Conservation (phyloP, 2,888 invertebrate genomes). For the Agapetus fuscipes region DNA sequence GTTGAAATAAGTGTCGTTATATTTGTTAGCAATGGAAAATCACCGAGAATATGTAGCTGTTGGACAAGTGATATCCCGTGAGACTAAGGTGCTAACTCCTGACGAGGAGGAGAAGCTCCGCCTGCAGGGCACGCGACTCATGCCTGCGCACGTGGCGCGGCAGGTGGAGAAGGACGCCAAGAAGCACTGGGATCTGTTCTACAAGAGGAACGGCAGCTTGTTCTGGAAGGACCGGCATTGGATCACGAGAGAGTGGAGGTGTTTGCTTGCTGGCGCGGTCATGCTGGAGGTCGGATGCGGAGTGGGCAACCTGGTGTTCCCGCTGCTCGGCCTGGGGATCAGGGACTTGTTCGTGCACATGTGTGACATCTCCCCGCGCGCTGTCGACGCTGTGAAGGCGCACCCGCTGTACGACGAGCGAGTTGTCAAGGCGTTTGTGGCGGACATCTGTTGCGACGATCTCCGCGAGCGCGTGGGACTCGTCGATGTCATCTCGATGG, state of each 20-base stretch:
- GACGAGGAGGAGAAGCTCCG: slow-evolving; percentile 5
- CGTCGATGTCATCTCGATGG: slow-evolving; percentile 77
- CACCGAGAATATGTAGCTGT: no score
- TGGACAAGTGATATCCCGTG: neutral
- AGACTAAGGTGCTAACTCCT: neutral
- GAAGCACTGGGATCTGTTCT: slow-evolving; percentile 93
- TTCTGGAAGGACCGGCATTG: slow-evolving; percentile 96
- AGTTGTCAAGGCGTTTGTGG: slow-evolving; percentile 68
- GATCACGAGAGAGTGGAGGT: slow-evolving; percentile 91
- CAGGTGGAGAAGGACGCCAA: slow-evolving; percentile 75
- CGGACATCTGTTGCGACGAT: slow-evolving; percentile 68
- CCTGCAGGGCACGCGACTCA: slow-evolving; percentile 36
- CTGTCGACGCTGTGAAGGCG: slow-evolving; percentile 73
- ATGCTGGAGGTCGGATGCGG: slow-evolving; percentile 89
- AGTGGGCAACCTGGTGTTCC: slow-evolving; percentile 94
- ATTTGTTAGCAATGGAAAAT: no score
- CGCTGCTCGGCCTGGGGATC: slow-evolving; percentile 70
- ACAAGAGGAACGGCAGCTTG: slow-evolving; percentile 79
- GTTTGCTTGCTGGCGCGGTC: slow-evolving; percentile 44
- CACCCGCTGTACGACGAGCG: slow-evolving; percentile 37
- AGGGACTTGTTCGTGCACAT: slow-evolving; percentile 62
- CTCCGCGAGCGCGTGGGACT: slow-evolving; percentile 27
- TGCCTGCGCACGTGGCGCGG: slow-evolving; percentile 63
- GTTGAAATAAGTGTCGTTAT: no score
- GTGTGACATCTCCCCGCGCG: slow-evolving; percentile 89